Base-by-base conservation (phyloP, 2,113 vertebrate genomes). In the Papio anubis region DNA sequence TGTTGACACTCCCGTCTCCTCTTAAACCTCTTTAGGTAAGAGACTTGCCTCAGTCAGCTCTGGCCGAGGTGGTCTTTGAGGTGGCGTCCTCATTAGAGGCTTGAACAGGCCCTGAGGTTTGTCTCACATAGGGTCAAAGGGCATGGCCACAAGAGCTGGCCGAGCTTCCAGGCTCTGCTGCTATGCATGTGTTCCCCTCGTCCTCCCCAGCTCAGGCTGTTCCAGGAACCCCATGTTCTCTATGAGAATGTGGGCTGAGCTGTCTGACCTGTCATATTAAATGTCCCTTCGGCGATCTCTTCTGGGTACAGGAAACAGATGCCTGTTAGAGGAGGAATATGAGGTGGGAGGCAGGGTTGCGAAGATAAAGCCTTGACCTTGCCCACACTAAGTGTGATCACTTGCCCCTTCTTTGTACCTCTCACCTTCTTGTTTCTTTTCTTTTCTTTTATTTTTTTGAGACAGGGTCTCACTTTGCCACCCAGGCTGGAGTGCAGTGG, bases 31-130 rank as follows among this genome's bases (percentile, higher is more conserved):
- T 94, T 40, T 70, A 83, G 64, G 35, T n/a, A 81, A 68, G 72
- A 84, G 30, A 30, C 45, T 68, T 61, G 89, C 9, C 3, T 61
- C 70, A 50, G 16, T 64, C 72, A 21, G 1, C 35, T 35, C 40
- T 64, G 73, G 40, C 45, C 43, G 48, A 61, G 30, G 32, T 2
- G 43, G 35, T 23, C 59, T 76, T 75, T 52, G 16, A 72, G 30
- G 23, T 43, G 2, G 3, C 25, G 17, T 4, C 8, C 52, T 83
- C 8, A 5, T 0, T 2, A 11, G 25, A 66, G 72, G n/a, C 55
- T 14, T 66, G 25, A 23, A 21, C 17, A 38, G 52, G 57, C 84
- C 30, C 3, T 64, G 48, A 64, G 72, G 27, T 57, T 75, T 38
- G 40, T 38, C 23, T 43, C 43, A 20, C 30, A 0, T 6, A 45